phyloP scores from a whole-genome alignment of 2,113 vertebrate genomes.

The Apteryx mantelli region DNA sequence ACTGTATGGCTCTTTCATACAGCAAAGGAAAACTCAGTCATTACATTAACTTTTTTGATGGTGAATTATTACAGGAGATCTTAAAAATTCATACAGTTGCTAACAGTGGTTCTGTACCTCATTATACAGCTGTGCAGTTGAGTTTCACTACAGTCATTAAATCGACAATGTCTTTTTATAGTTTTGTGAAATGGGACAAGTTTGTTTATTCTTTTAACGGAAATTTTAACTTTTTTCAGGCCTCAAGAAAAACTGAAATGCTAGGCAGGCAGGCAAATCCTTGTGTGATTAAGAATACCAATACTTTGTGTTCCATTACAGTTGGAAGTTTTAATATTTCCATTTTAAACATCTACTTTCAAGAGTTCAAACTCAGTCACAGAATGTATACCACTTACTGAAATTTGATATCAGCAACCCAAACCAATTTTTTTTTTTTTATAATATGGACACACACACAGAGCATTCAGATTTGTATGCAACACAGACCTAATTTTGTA shows the following conservation, averaged over 20 bases:
- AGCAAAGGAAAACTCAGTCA: background rate
- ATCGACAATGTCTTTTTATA: background rate
- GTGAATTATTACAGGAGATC: background rate
- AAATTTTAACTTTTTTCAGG: background rate
- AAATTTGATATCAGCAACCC: constrained; percentile 14
- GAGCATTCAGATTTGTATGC: background rate
- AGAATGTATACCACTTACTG: background rate
- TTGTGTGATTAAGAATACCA: background rate
- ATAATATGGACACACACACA: background rate
- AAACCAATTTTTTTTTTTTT: background rate
- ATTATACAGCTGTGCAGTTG: background rate
- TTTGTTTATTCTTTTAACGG: background rate
- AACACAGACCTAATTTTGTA: background rate
- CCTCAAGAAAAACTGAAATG: constrained; percentile 28
- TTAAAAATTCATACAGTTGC: background rate
- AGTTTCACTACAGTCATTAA: background rate
- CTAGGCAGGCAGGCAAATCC: background rate
- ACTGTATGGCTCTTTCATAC: background rate
- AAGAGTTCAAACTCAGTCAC: constrained; percentile 43
- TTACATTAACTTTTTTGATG: background rate
- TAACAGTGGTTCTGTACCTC: background rate
- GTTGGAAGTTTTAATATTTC: constrained; percentile 41
- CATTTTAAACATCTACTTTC: constrained; percentile 40
- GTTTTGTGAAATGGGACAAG: background rate
- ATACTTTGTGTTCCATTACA: background rate